A percentile compares a stretch with the other conserved stretches of the same genome.
phyloP scores from a whole-genome alignment of 2,888 invertebrate genomes.

The Tortricodes alternella region DNA sequence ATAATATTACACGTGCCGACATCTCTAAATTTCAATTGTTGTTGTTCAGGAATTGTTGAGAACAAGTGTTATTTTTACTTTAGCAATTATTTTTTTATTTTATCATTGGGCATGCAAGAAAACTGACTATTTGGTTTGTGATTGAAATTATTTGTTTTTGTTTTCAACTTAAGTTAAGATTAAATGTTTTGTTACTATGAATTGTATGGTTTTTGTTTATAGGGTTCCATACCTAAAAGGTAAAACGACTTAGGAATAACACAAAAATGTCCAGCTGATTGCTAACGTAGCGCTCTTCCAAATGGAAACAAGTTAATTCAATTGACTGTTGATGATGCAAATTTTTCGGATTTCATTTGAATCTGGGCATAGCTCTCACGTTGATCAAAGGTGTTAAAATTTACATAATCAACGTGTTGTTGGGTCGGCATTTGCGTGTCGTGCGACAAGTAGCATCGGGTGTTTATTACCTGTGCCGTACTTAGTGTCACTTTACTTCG shows the following conservation, averaged over 20 bases:
- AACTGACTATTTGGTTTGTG: too few species aligned
- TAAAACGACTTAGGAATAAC: neutral
- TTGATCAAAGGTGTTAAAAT: constrained; percentile 62
- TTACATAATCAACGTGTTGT: constrained; percentile 55
- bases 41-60: too few species aligned
- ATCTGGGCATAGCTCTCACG: constrained; percentile 47
- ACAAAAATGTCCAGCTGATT: neutral
- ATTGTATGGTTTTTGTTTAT: too few species aligned
- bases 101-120: too few species aligned
- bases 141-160: too few species aligned
- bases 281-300: constrained; percentile 29
- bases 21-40: too few species aligned
- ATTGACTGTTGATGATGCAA: constrained; percentile 68
- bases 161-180: too few species aligned
- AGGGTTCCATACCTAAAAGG: too few species aligned
- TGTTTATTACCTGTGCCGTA: constrained; percentile 20
- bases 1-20: too few species aligned
- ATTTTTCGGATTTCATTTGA: constrained; percentile 64
- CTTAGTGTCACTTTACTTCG: constrained; percentile 14
- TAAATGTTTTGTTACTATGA: too few species aligned
- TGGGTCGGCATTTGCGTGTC: constrained; percentile 25
- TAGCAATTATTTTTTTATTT: too few species aligned
- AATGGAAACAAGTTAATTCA: constrained; percentile 65
- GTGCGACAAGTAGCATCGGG: constrained; percentile 1
- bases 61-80: too few species aligned